These are phyloP conservation scores for Morus bassanus DNA, from an alignment of 2,797 vertebrate species.

Conservation along the genomic window DNA sequence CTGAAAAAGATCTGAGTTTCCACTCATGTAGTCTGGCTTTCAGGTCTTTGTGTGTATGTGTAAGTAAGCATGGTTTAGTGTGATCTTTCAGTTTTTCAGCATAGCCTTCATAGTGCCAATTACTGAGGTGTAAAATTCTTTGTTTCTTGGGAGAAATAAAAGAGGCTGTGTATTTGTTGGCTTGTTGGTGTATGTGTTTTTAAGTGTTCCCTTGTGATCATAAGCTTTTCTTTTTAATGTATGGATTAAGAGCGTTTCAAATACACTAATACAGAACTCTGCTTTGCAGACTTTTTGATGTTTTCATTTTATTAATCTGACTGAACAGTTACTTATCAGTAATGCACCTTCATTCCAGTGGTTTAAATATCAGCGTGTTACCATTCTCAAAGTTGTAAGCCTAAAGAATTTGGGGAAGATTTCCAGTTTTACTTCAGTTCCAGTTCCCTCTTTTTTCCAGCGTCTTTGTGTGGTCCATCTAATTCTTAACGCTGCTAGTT, in stretches of 20 bases:
- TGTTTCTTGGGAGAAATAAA: background rate
- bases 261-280: background rate
- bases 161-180: background rate
- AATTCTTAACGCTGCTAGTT: background rate
- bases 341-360: background rate
- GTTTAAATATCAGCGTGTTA: background rate
- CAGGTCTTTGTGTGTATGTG: background rate
- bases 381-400: background rate
- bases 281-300: background rate
- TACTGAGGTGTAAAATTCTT: background rate
- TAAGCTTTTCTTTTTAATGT: background rate
- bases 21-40: background rate
- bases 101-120: accelerated
- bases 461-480: background rate
- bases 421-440: background rate
- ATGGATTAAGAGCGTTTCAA: background rate
- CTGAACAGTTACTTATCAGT: background rate
- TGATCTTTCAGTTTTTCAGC: background rate
- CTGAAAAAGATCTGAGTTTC: background rate
- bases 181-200: background rate
- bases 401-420: background rate
- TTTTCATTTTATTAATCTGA: background rate
- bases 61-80: background rate
- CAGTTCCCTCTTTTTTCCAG: background rate
- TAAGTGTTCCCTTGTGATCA: background rate